Conservation (phyloP, 92 coral and sea anemone genomes). For the Phenganax stokvisi region DNA sequence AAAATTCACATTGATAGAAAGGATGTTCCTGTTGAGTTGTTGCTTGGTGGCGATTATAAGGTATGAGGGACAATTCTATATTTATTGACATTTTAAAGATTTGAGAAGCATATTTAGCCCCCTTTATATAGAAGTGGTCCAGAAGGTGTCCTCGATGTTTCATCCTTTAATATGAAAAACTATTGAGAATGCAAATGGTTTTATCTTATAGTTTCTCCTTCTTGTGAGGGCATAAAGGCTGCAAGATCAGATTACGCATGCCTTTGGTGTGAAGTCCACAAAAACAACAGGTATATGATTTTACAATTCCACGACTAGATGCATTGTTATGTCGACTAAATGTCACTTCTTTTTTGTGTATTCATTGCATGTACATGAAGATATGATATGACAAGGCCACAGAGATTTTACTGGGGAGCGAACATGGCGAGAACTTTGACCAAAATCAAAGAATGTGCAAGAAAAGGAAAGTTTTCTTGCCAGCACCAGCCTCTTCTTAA, state of each 20-base stretch:
- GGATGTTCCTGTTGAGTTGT: slow-evolving; percentile 45
- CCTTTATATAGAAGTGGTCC: too few species aligned
- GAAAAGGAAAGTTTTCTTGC: not conserved
- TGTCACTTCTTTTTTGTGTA: not conserved
- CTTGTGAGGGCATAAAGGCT: not conserved
- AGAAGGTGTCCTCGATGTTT: not conserved
- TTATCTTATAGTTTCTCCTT: not conserved
- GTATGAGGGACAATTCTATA: not conserved
- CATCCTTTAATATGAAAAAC: not conserved
- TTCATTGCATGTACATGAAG: not conserved
- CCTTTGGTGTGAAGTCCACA: slow-evolving; percentile 34
- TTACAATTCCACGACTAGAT: not conserved
- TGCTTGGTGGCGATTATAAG: slow-evolving; percentile 50
- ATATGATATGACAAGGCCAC: slow-evolving; percentile 9
- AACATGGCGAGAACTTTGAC: not conserved
- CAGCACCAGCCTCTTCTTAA: not conserved
- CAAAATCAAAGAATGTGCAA: not conserved
- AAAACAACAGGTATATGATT: slow-evolving; percentile 28
- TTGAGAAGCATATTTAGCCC: not conserved
- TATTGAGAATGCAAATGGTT: not conserved
- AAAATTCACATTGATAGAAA: slow-evolving; percentile 38
- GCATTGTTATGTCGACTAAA: not conserved
- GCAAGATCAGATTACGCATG: slow-evolving; percentile 16
- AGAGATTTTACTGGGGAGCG: not conserved
- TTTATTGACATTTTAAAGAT: too few species aligned